Evolutionary conservation across 2,888 invertebrate genomes (phyloP).

Genomic region (Sialis lutaria): DNA sequence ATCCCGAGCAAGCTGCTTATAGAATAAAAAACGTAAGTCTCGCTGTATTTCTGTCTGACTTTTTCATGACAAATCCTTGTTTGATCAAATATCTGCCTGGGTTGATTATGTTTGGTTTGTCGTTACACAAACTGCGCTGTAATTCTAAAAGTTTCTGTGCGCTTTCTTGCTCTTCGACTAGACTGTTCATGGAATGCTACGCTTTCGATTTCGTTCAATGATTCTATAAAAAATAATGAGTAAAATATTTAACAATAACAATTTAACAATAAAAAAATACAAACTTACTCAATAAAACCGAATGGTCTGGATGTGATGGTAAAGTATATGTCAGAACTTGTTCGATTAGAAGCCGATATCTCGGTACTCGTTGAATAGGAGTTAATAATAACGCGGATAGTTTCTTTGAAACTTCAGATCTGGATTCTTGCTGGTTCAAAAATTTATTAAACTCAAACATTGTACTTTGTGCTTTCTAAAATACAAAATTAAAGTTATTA

Average conservation of each 20-base stretch:
- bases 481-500: background rate
- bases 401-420: conserved; percentile 52
- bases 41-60: conserved; percentile 89
- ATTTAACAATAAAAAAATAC: conserved; percentile 3
- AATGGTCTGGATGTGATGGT: conserved; percentile 35
- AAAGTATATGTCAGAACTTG: conserved; percentile 45
- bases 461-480: conserved; percentile 29
- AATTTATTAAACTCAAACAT: conserved; percentile 36
- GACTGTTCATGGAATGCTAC: conserved; percentile 53
- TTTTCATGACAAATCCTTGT: conserved; percentile 59
- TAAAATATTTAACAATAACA: too few relatives aligned
- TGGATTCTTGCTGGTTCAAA: conserved; percentile 41
- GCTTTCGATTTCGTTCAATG: conserved; percentile 44
- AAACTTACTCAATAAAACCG: conserved; percentile 28
- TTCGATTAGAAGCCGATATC: conserved; percentile 53
- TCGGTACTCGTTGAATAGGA: conserved; percentile 62
- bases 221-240: conserved; percentile 33
- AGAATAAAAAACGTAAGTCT: conserved; percentile 93
- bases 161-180: conserved; percentile 55
- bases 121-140: conserved; percentile 41
- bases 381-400: conserved; percentile 55
- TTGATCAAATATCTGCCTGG: conserved; percentile 52
- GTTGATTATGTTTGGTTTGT: conserved; percentile 44
- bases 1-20: conserved; percentile 93
- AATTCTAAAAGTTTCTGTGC: conserved; percentile 47